Evolutionary conservation across 2,888 invertebrate genomes (phyloP).

Genomic region (Agrochola circellaris): DNA sequence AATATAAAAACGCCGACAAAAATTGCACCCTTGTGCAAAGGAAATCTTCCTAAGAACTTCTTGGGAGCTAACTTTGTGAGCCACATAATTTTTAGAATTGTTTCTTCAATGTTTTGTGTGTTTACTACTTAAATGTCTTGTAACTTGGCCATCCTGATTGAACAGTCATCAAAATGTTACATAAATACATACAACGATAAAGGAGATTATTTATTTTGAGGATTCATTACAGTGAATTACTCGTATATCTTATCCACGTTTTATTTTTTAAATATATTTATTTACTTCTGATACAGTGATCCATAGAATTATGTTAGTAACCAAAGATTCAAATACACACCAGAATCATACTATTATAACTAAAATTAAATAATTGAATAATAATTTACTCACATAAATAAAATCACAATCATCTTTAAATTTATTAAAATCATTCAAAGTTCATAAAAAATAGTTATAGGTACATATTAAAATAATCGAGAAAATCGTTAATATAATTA

Average conservation of each 20-base stretch:
- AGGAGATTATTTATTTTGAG: background rate
- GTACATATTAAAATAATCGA: no score
- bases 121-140: background rate
- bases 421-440: background rate
- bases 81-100: constrained; percentile 35
- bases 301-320: background rate
- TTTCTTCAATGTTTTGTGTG: background rate
- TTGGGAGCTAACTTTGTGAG: constrained; percentile 37
- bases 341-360: background rate
- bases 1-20: constrained; percentile 46
- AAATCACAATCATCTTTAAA: background rate
- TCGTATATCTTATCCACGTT: background rate
- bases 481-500: no score
- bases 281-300: background rate
- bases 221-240: background rate
- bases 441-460: no score
- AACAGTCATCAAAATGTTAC: background rate
- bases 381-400: background rate
- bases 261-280: background rate
- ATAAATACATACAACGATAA: background rate
- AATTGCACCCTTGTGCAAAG: constrained; percentile 36
- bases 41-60: constrained; percentile 38
- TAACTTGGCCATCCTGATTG: constrained; percentile 46
- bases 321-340: background rate
- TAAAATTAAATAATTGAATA: background rate